Conservation (phyloP, 2,113 vertebrate species). For the Perccottus glenii region DNA sequence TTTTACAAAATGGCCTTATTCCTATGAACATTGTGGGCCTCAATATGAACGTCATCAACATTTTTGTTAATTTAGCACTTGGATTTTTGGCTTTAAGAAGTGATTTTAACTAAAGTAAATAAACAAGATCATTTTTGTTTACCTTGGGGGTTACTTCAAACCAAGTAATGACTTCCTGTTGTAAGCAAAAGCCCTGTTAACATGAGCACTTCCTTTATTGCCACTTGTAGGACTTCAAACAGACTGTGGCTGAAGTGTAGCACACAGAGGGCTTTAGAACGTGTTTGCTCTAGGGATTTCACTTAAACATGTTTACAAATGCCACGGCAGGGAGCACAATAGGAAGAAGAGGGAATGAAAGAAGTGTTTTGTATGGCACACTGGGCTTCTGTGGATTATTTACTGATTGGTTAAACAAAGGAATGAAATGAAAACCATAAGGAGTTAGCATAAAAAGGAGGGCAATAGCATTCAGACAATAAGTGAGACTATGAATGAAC, state of each 20-base stretch:
- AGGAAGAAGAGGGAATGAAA: conserved; percentile 43
- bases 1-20: no score
- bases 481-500: background rate
- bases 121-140: conserved; percentile 17
- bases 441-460: background rate
- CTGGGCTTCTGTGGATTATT: conserved; percentile 39
- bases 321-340: conserved; percentile 65
- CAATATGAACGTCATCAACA: no score
- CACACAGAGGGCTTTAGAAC: conserved; percentile 37
- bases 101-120: background rate
- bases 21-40: no score
- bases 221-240: conserved; percentile 63
- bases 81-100: background rate
- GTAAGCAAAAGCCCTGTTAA: conserved; percentile 20
- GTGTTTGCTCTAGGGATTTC: conserved; percentile 75
- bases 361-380: conserved; percentile 41
- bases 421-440: conserved; percentile 10
- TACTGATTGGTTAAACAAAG: conserved; percentile 55
- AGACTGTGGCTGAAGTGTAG: conserved; percentile 51
- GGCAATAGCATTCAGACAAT: background rate
- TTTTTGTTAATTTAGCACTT: no score
- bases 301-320: conserved; percentile 71
- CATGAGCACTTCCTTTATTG: conserved; percentile 51
- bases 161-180: conserved; percentile 53
- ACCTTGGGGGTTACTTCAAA: conserved; percentile 37